Evolutionary conservation across 2,888 invertebrate genomes (phyloP).

Genomic region (Hypsopygia costalis): DNA sequence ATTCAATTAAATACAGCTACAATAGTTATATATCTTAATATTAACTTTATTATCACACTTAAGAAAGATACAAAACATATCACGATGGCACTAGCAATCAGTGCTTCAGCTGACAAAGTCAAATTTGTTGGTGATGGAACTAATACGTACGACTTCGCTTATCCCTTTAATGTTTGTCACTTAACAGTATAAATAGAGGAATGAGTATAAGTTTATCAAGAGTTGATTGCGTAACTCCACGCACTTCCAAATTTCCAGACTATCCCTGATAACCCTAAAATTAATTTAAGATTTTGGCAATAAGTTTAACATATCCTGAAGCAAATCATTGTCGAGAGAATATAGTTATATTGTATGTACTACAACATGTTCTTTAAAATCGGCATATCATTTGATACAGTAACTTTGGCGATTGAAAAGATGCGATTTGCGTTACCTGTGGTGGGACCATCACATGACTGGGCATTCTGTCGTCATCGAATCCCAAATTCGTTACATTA

Average conservation of each 20-base stretch:
- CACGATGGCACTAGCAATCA: constrained; percentile 79
- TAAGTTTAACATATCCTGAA: not conserved
- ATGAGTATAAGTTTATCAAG: constrained; percentile 26
- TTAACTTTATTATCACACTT: constrained; percentile 78
- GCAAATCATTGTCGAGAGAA: not conserved
- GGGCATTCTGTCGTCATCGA: constrained; percentile 14
- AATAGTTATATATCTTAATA: constrained; percentile 51
- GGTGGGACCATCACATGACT: constrained; percentile 6
- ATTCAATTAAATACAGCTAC: constrained; percentile 10
- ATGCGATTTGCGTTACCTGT: not conserved
- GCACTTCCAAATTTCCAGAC: not conserved
- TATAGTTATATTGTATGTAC: not conserved
- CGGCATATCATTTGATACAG: not conserved
- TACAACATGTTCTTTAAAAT: not conserved
- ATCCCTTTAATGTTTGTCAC: constrained; percentile 18
- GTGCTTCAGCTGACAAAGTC: constrained; percentile 66
- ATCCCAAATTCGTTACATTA: constrained; percentile 36
- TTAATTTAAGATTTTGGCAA: not conserved
- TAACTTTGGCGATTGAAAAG: constrained; percentile 23
- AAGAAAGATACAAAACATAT: constrained; percentile 77
- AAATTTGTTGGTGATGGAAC: constrained; percentile 36
- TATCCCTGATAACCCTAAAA: not conserved
- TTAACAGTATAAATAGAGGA: constrained; percentile 33
- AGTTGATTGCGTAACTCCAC: not conserved
- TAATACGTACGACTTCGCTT: constrained; percentile 19